Percentiles rank a stretch among this genome's conserved stretches.
phyloP scores from a whole-genome alignment of 2,113 vertebrate species.

The Bettongia penicillata region DNA sequence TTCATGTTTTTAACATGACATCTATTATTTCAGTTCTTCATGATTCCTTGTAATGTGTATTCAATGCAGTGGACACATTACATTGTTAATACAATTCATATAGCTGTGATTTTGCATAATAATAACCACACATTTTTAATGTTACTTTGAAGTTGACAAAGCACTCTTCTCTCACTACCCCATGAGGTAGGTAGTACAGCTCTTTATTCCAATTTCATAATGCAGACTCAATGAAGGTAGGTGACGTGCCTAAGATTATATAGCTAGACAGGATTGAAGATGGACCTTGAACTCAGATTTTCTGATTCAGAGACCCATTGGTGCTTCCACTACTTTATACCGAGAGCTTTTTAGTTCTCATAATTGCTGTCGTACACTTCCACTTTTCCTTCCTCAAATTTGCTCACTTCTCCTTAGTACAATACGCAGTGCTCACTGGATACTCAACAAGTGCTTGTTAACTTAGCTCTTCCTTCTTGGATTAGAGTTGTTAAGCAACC shows the following conservation, averaged over 20 bases:
- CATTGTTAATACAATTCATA: neutral
- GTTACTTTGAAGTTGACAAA: neutral
- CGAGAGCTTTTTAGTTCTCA: neutral
- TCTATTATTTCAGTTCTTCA: neutral
- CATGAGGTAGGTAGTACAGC: neutral
- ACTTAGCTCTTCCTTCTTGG: constrained; percentile 7
- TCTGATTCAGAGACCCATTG: neutral
- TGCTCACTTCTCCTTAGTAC: neutral
- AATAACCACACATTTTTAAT: neutral
- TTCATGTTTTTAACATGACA: neutral
- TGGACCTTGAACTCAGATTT: neutral
- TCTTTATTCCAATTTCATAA: neutral
- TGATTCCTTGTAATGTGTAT: neutral
- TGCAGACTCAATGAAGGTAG: neutral
- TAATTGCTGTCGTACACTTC: neutral
- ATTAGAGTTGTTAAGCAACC: neutral
- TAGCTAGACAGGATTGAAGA: neutral
- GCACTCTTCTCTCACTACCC: neutral
- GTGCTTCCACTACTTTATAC: neutral
- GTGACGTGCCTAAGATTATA: neutral
- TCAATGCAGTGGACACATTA: neutral
- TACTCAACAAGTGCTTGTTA: neutral
- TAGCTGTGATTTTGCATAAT: neutral
- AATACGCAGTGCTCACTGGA: neutral
- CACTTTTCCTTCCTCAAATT: neutral